A percentile compares a stretch with the other conserved stretches of the same genome.
phyloP scores from a whole-genome alignment of 1,140 invertebrate genomes.

The Atta texana region DNA sequence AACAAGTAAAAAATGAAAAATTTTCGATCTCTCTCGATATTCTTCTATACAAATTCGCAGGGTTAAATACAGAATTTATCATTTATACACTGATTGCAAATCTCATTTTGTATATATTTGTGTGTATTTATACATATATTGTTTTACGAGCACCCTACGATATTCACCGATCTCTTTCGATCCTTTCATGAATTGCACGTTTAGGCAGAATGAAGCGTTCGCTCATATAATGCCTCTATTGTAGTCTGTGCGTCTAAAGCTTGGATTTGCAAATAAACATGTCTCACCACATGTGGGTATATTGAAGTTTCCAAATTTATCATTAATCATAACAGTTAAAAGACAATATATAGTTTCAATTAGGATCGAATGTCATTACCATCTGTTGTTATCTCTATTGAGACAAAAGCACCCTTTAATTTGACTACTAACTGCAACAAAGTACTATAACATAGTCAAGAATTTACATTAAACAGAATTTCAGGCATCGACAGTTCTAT shows the following conservation, averaged over 20 bases:
- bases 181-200: slow-evolving; percentile 54
- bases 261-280: slow-evolving; percentile 71
- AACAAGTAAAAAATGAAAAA: background rate
- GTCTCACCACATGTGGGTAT: slow-evolving; percentile 23
- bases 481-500: background rate
- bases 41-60: background rate
- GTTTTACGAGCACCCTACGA: slow-evolving; percentile 7
- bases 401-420: background rate
- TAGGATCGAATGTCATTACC: slow-evolving; percentile 32
- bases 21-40: background rate
- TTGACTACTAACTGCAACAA: background rate
- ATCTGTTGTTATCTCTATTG: background rate
- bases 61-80: slow-evolving; percentile 1
- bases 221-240: slow-evolving; percentile 69
- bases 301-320: slow-evolving; percentile 62
- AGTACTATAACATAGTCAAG: background rate
- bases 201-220: slow-evolving; percentile 59
- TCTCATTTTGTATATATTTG: slow-evolving; percentile 23
- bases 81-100: background rate
- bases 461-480: background rate
- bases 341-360: slow-evolving; percentile 45
- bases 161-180: slow-evolving; percentile 37
- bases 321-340: slow-evolving; percentile 47
- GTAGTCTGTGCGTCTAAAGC: slow-evolving; percentile 64
- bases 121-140: slow-evolving; percentile 38